Base-by-base conservation (phyloP, 1,140 invertebrate genomes). In the Polyergus mexicanus region DNA sequence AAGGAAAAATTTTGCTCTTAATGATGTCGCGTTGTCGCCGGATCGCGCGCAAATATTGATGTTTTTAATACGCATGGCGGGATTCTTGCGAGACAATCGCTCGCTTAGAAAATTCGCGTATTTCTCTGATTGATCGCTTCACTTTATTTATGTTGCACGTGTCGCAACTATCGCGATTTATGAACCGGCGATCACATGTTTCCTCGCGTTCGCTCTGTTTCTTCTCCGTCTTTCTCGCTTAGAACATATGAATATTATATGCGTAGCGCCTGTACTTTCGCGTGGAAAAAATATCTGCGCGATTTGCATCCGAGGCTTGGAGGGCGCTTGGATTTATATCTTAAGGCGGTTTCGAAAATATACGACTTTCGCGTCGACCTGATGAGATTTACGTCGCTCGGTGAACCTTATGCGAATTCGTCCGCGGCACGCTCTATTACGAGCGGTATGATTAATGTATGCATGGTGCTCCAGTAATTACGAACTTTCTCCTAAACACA, bases 101-200 rank as follows among this genome's bases (percentile, higher is more conserved):
- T 25, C 22, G 32, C 63, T 6, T 16, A 19, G 51, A 71, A 11
- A 51, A 51, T 66, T 22, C n/a, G 66, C 78, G 78, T 68, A 38
- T 81, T 81, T 81, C 66, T 81, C 78, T 72, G 66, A 81, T 81
- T 81, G 78, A 81, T 81, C 60, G 25, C 60, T 58, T 81, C 78
- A 72, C 66, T 68, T 19, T 6, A 51, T 72, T 60, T 38, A 44
- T 58, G n/a, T n/a, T n/a, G 41, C 38, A 65, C 35, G 41, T 51
- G 77, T 63, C 47, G 63, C 54, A 71, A 71, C 25, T 51, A 25
- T 81, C 66, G 11, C 78, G 19, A 60, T 56, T 72, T 60, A 41
- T 54, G 65, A 72, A 6, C 3, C 32, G 25, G 32, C 63, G 22
- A 41, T 56, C 35, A 13, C 35, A 13, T 13, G 22, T 35, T 19